A percentile compares a stretch with the other conserved stretches of the same genome.
These are phyloP conservation scores for Solea solea DNA, from an alignment of 2,113 vertebrate species.

Conservation along the genomic window DNA sequence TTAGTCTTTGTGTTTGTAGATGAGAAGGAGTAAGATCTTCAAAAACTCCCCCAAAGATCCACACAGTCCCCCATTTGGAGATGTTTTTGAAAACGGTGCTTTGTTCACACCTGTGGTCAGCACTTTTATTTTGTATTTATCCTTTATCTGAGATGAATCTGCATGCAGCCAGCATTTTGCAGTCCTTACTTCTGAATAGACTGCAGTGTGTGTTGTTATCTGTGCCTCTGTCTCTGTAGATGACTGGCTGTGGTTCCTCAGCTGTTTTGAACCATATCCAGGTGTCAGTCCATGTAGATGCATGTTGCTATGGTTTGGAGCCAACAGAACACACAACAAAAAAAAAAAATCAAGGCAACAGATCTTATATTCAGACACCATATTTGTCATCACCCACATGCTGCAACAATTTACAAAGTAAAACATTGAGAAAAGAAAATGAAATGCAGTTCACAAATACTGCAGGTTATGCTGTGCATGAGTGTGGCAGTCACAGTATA, in stretches of 20 bases:
- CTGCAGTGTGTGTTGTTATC: slow-evolving; percentile 71
- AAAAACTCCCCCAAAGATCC: slow-evolving; percentile 58
- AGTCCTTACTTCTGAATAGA: slow-evolving; percentile 76
- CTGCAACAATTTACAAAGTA: no score
- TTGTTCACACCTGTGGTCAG: slow-evolving; percentile 75
- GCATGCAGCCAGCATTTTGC: slow-evolving; percentile 72
- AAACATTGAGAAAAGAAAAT: no score
- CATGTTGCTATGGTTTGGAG: slow-evolving; percentile 37
- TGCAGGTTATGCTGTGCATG: no score
- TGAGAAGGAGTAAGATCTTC: slow-evolving; percentile 49
- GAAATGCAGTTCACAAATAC: no score
- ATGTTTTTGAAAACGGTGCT: slow-evolving; percentile 68
- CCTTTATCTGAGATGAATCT: slow-evolving; percentile 71
- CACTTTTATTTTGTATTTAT: slow-evolving; percentile 66
- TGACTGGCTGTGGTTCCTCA: slow-evolving; percentile 54
- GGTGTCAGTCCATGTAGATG: slow-evolving; percentile 64
- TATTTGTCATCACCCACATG: neutral
- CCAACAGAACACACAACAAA: slow-evolving; percentile 10
- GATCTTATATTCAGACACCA: slow-evolving; percentile 1
- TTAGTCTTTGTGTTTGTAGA: slow-evolving; percentile 62
- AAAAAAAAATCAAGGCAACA: slow-evolving; percentile 18
- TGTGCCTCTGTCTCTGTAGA: slow-evolving; percentile 61
- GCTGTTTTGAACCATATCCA: slow-evolving; percentile 71
- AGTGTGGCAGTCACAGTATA: no score
- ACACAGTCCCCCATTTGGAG: slow-evolving; percentile 48